phyloP scores from a whole-genome alignment of 2,797 vertebrate species.

The Typhlichthys eigenmanni region DNA sequence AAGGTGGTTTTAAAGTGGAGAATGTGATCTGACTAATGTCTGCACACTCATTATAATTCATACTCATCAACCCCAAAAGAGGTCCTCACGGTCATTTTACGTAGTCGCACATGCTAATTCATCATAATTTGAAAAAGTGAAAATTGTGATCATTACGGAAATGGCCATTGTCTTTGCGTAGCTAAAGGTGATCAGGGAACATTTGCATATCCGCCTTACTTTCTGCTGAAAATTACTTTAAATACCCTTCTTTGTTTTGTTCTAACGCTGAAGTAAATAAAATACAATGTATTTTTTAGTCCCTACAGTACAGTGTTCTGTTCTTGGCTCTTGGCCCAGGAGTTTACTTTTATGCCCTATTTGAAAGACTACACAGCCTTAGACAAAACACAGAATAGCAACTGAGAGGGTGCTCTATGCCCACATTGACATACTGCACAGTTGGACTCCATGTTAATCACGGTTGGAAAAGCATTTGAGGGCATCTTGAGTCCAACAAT shows the following conservation, averaged over 20 bases:
- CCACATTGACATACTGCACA: background rate
- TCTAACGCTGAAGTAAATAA: conserved; percentile 31
- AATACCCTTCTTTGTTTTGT: conserved; percentile 36
- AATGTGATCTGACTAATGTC: conserved; percentile 21
- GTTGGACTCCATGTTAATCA: background rate
- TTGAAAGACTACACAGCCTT: conserved; percentile 6
- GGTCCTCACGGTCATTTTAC: conserved; percentile 37
- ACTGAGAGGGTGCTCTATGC: background rate
- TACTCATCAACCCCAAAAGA: conserved; percentile 33
- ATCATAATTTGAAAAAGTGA: conserved; percentile 50
- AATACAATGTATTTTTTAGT: background rate
- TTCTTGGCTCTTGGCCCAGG: conserved; percentile 17
- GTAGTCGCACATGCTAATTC: conserved; percentile 34
- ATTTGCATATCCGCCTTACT: conserved; percentile 41
- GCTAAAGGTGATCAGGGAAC: conserved; percentile 38
- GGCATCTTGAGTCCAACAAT: background rate
- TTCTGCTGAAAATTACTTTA: conserved; percentile 38
- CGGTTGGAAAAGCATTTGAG: conserved; percentile 1
- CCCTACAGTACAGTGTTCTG: background rate
- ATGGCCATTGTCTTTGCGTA: conserved; percentile 27
- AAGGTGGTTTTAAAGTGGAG: background rate
- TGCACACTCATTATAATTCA: conserved; percentile 34
- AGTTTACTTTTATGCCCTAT: conserved; percentile 15
- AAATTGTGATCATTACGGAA: conserved; percentile 40
- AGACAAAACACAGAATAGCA: background rate